Percentiles rank a stretch among this genome's conserved stretches.
These are phyloP conservation scores for Oscheius sp. DNA, from an alignment of 1,140 invertebrate species.

Conservation along the genomic window DNA sequence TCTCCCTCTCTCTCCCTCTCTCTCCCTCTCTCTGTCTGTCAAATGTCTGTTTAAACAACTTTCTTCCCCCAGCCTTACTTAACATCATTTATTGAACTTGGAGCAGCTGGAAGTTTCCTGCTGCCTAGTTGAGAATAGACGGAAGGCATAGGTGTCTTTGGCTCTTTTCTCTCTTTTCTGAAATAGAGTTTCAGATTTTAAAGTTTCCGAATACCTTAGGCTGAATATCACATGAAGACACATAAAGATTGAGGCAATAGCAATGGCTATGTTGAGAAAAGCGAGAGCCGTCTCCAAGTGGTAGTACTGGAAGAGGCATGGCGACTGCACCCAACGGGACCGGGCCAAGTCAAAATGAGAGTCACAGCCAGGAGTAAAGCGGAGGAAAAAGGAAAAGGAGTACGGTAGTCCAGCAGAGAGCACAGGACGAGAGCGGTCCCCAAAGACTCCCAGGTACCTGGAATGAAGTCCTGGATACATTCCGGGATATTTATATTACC, in stretches of 20 bases:
- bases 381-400: conserved; percentile 24
- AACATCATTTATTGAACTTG: neutral
- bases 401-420: conserved; percentile 23
- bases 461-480: neutral
- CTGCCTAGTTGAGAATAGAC: neutral
- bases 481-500: neutral
- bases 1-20: neutral
- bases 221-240: neutral
- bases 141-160: neutral
- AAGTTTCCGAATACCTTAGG: neutral
- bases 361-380: conserved; percentile 10
- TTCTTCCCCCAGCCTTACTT: neutral
- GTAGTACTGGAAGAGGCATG: conserved; percentile 12
- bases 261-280: neutral
- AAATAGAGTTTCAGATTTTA: neutral
- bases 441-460: conserved; percentile 14
- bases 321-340: conserved; percentile 10
- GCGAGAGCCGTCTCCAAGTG: neutral
- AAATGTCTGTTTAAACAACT: neutral
- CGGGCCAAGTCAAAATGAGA: neutral
- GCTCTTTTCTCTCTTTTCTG: neutral
- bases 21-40: neutral
- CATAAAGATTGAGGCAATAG: conserved; percentile 8
- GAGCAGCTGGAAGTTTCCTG: neutral
- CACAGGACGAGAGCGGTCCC: neutral